Percentiles rank a stretch among this genome's conserved stretches.
These are phyloP conservation scores for Lipophrys pholis DNA, from an alignment of 2,113 vertebrate species.

Conservation along the genomic window DNA sequence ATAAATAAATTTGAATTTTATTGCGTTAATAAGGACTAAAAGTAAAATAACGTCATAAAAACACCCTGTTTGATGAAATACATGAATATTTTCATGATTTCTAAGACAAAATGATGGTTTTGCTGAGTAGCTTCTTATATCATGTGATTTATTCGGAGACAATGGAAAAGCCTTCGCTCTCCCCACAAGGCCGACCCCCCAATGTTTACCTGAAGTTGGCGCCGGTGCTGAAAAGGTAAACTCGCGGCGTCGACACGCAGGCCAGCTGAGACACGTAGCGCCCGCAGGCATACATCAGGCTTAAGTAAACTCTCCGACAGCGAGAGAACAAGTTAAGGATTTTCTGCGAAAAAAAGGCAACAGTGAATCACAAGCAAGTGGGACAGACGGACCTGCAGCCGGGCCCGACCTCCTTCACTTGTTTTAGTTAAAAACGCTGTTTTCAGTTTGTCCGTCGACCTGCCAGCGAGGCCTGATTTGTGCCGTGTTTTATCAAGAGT, in stretches of 20 bases:
- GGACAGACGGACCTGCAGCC: conserved; percentile 12
- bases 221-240: background rate
- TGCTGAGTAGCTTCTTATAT: too few relatives aligned
- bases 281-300: conserved; percentile 40
- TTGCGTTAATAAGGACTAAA: too few relatives aligned
- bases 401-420: conserved; percentile 36
- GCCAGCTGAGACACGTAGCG: conserved; percentile 43
- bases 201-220: too few relatives aligned
- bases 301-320: conserved; percentile 54
- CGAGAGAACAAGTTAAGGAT: conserved; percentile 41
- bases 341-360: conserved; percentile 7
- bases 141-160: too few relatives aligned
- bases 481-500: background rate
- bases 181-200: too few relatives aligned
- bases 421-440: too few relatives aligned
- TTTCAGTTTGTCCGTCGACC: conserved; percentile 7
- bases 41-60: too few relatives aligned
- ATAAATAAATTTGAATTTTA: too few relatives aligned
- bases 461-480: conserved; percentile 19
- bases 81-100: too few relatives aligned
- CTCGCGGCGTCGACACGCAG: background rate
- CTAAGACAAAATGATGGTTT: too few relatives aligned
- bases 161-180: too few relatives aligned
- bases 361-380: background rate
- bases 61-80: too few relatives aligned